Evolutionary conservation across 1,140 invertebrate species (phyloP).

Genomic region (Steinernema feltiae): DNA sequence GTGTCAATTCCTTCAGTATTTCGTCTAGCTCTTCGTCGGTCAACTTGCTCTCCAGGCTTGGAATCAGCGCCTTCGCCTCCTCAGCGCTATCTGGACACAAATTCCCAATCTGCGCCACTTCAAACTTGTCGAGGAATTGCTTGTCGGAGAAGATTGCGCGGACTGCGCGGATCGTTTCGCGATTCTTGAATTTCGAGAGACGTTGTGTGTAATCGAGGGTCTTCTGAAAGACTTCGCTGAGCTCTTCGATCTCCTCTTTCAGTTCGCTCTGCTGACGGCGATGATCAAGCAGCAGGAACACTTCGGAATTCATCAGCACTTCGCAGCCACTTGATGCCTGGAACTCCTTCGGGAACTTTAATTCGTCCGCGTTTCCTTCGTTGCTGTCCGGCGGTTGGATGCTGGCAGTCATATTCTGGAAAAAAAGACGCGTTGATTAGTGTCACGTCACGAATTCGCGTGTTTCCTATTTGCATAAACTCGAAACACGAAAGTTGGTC

Average conservation of each 20-base stretch:
- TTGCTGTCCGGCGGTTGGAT: too few relatives aligned
- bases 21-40: conserved; percentile 41
- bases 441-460: too few relatives aligned
- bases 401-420: too few relatives aligned
- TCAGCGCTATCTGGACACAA: conserved; percentile 93
- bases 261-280: conserved; percentile 94
- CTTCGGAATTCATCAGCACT: conserved; percentile 96
- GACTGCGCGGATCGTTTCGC: conserved; percentile 91
- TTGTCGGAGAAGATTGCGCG: conserved; percentile 65
- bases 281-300: conserved; percentile 93
- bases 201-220: conserved; percentile 89
- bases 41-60: conserved; percentile 60
- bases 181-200: conserved; percentile 87
- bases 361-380: too few relatives aligned
- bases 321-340: too few relatives aligned
- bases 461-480: too few relatives aligned
- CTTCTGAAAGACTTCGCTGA: conserved; percentile 97
- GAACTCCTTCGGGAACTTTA: too few relatives aligned
- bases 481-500: too few relatives aligned
- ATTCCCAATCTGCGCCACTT: conserved; percentile 91
- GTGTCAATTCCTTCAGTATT: conserved; percentile 33
- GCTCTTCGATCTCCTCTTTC: conserved; percentile 72
- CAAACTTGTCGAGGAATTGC: conserved; percentile 98
- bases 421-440: too few relatives aligned
- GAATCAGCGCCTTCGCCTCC: conserved; percentile 92